A percentile compares a stretch with the other conserved stretches of the same genome.
Evolutionary conservation across 2,888 invertebrate genomes (phyloP).

Genomic region (Cantharis lateralis): DNA sequence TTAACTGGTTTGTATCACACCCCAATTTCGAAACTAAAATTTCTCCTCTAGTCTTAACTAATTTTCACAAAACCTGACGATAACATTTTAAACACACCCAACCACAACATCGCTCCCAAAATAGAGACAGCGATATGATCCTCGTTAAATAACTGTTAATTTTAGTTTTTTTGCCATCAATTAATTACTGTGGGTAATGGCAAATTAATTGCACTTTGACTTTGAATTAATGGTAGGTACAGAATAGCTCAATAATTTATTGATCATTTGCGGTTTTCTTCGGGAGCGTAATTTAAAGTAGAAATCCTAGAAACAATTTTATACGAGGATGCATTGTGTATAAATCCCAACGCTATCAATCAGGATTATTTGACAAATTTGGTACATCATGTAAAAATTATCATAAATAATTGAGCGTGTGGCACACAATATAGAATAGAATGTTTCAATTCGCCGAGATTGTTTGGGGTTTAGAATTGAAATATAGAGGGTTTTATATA

Average conservation of each 20-base stretch:
- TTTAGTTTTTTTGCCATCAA: not conserved
- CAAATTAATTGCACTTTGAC: not conserved
- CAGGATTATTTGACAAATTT: not conserved
- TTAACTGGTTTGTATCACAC: slow-evolving; percentile 10
- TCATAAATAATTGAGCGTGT: not conserved
- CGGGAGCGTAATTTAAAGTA: not conserved
- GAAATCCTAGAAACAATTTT: not conserved
- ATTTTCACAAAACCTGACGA: not conserved
- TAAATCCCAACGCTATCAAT: not conserved
- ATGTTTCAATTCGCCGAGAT: not conserved
- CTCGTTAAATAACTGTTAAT: too few species aligned
- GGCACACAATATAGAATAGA: not conserved
- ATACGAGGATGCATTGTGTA: not conserved
- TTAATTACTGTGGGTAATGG: not conserved
- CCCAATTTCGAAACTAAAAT: not conserved
- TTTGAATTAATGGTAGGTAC: not conserved
- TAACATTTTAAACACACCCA: not conserved
- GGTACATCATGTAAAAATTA: not conserved
- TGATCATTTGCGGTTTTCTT: not conserved
- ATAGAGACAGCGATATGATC: too few species aligned
- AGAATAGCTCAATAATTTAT: not conserved
- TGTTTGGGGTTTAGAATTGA: not conserved
- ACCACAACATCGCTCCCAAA: not conserved
- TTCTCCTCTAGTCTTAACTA: not conserved
- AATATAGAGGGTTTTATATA: not conserved